Evolutionary conservation across 2,113 vertebrate genomes (phyloP).

Genomic region (Eptesicus fuscus): DNA sequence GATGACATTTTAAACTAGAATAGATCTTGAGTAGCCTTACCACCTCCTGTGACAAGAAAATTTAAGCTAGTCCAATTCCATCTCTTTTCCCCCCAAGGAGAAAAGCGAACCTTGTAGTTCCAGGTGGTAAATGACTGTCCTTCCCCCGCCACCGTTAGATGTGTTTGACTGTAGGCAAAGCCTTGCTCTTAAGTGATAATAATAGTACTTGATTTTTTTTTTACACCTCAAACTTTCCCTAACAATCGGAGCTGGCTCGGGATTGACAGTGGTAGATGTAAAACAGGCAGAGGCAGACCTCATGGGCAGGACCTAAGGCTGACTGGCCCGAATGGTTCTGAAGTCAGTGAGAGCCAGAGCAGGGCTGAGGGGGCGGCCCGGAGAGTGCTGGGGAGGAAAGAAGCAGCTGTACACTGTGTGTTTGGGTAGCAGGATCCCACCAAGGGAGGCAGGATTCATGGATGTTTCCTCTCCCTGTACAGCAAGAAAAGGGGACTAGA

Average conservation of each 20-base stretch:
- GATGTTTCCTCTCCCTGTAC: neutral
- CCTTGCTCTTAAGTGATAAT: neutral
- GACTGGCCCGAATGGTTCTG: neutral
- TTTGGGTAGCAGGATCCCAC: neutral
- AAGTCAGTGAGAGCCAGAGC: neutral
- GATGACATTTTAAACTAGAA: constrained; percentile 51
- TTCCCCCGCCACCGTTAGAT: neutral
- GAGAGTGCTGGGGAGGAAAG: neutral
- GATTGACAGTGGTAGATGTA: neutral
- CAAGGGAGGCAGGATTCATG: neutral
- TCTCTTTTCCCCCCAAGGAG: neutral
- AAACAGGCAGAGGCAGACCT: neutral
- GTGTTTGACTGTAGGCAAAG: constrained; percentile 17
- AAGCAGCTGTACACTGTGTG: neutral
- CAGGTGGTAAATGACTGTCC: neutral
- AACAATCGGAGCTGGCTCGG: neutral
- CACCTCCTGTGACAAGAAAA: neutral
- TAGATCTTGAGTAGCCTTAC: neutral
- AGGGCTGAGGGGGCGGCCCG: no score
- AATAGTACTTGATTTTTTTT: neutral
- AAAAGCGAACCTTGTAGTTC: neutral
- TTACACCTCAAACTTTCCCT: neutral
- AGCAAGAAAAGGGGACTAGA: neutral
- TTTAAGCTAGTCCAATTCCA: neutral
- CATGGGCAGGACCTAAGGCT: neutral